Evolutionary conservation across 2,888 invertebrate genomes (phyloP).

Genomic region (Ochropleura leucogaster): DNA sequence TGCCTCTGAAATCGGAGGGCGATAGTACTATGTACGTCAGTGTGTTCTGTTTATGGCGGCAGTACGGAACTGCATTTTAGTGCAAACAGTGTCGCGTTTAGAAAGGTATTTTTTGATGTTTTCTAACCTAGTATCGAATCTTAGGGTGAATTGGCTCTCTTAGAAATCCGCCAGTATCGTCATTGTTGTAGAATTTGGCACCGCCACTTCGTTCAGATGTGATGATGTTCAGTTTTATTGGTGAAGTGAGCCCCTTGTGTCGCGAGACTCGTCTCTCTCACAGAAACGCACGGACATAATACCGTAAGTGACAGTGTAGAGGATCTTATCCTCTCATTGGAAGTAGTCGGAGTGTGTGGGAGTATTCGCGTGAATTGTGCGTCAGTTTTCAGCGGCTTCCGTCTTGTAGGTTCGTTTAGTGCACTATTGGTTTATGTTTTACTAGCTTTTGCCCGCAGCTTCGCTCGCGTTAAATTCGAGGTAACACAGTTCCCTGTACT

Average conservation of each 20-base stretch:
- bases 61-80: background rate
- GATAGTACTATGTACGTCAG: background rate
- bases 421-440: background rate
- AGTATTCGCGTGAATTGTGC: constrained; percentile 9
- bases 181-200: background rate
- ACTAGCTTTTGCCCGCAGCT: too few species aligned
- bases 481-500: too few species aligned
- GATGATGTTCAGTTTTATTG: background rate
- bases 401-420: constrained; percentile 8
- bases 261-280: background rate
- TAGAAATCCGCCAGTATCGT: background rate
- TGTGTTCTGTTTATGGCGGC: background rate
- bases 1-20: constrained; percentile 15
- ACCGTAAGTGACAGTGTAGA: background rate
- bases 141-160: background rate
- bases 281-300: too few species aligned
- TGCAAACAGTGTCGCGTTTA: background rate
- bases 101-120: background rate
- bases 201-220: background rate
- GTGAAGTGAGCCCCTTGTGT: background rate
- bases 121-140: background rate
- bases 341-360: constrained; percentile 27
- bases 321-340: constrained; percentile 25
- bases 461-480: too few species aligned
- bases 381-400: constrained; percentile 18